A percentile compares a stretch with the other conserved stretches of the same genome.
Conservation (phyloP, 2,888 invertebrate genomes). For the Leptogaster cylindrica region DNA sequence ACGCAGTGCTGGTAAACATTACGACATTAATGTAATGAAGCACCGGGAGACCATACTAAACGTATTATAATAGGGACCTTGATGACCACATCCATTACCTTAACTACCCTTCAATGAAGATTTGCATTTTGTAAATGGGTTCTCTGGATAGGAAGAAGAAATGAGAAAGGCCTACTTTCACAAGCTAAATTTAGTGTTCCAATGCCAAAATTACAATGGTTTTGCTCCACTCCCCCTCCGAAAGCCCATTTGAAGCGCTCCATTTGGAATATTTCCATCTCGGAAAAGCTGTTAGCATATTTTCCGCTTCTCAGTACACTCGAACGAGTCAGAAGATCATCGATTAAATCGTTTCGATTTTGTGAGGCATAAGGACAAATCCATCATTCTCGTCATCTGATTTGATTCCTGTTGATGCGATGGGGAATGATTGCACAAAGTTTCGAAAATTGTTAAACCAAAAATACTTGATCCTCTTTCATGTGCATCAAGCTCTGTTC, state of each 20-base stretch:
- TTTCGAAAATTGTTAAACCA: too few species aligned
- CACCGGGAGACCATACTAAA: background rate
- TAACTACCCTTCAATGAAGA: slow-evolving; percentile 5
- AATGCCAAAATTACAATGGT: slow-evolving; percentile 13
- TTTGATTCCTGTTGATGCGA: too few species aligned
- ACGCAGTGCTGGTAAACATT: background rate
- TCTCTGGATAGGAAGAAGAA: background rate
- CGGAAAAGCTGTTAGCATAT: slow-evolving; percentile 26
- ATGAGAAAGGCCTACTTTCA: slow-evolving; percentile 11
- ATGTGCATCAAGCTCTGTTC: too few species aligned
- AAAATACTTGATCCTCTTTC: too few species aligned
- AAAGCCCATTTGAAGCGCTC: background rate
- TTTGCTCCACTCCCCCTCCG: background rate
- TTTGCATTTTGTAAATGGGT: slow-evolving; percentile 27
- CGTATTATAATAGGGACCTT: slow-evolving; percentile 2
- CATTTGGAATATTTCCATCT: background rate
- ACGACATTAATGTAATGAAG: slow-evolving; percentile 18
- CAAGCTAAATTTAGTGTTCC: slow-evolving; percentile 17
- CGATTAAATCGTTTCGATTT: slow-evolving; percentile 6
- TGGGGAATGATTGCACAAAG: too few species aligned
- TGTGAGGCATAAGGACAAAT: background rate
- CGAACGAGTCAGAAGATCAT: background rate
- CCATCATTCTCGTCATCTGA: background rate
- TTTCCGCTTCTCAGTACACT: slow-evolving; percentile 8
- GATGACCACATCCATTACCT: slow-evolving; percentile 27